Conservation (phyloP, 1,140 invertebrate genomes). For the Elysia chlorotica region DNA sequence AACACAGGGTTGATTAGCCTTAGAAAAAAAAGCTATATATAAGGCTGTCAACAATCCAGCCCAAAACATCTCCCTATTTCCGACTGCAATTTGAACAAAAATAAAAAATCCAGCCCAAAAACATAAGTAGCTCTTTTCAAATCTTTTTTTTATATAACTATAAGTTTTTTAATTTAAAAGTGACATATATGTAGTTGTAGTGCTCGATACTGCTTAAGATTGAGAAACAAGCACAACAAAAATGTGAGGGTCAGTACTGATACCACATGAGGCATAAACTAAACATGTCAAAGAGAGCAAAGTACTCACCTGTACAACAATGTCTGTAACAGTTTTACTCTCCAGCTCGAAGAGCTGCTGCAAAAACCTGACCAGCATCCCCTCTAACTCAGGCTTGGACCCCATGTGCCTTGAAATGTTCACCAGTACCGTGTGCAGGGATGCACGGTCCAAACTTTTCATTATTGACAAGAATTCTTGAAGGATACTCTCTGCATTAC, state of each 20-base stretch:
- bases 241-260: not conserved
- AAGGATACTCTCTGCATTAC: slow-evolving; percentile 15
- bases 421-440: not conserved
- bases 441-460: not conserved
- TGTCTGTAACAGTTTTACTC: not conserved
- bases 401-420: not conserved
- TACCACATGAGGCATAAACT: not conserved
- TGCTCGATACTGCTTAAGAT: too few relatives aligned
- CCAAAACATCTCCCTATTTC: too few relatives aligned
- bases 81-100: too few relatives aligned
- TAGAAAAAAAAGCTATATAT: too few relatives aligned
- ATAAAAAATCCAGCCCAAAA: too few relatives aligned
- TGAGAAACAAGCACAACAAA: not conserved
- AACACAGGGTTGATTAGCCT: too few relatives aligned
- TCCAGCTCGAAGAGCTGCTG: slow-evolving; percentile 1
- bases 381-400: not conserved
- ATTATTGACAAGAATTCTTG: not conserved
- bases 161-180: too few relatives aligned
- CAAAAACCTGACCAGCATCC: not conserved
- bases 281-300: not conserved
- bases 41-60: too few relatives aligned
- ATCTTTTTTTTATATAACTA: too few relatives aligned
- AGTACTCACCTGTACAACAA: slow-evolving; percentile 11
- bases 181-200: too few relatives aligned
- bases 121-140: too few relatives aligned